phyloP scores from a whole-genome alignment of 2,797 vertebrate species.

The Leptatherina wallacei region DNA sequence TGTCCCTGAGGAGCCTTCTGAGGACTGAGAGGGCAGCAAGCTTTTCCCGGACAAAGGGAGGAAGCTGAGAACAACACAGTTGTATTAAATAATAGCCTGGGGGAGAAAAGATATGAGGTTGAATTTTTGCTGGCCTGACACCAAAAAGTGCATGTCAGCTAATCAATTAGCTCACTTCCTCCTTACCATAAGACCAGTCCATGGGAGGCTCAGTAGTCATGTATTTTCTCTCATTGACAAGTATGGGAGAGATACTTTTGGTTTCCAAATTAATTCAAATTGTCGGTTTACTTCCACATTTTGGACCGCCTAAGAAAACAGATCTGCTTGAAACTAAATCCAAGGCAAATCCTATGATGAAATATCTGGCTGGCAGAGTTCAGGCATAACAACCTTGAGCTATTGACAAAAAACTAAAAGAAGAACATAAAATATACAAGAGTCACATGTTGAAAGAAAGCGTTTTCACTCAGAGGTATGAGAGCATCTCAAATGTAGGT shows the following conservation, averaged over 20 bases:
- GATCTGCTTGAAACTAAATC: not conserved
- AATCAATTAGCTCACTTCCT: conserved; percentile 76
- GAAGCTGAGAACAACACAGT: conserved; percentile 73
- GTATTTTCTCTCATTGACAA: conserved; percentile 33
- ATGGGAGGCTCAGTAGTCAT: conserved; percentile 39
- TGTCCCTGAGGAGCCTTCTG: conserved; percentile 73
- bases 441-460: conserved; percentile 26
- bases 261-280: conserved; percentile 39
- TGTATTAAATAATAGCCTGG: conserved; percentile 74
- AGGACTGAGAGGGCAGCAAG: conserved; percentile 71
- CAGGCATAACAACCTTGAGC: conserved; percentile 7
- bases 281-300: conserved; percentile 26
- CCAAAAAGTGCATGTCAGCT: conserved; percentile 64
- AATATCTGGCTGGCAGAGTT: conserved; percentile 18
- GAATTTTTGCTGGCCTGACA: conserved; percentile 58
- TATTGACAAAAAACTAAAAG: conserved; percentile 20
- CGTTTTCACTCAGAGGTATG: conserved; percentile 28
- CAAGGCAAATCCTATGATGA: not conserved
- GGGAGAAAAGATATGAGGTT: conserved; percentile 52
- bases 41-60: conserved; percentile 74
- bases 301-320: conserved; percentile 19
- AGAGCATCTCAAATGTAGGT: conserved; percentile 24
- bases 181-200: conserved; percentile 52
- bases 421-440: conserved; percentile 8
- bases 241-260: conserved; percentile 29